Conservation (phyloP, 2,888 invertebrate genomes). For the Willowsia nigromaculata region DNA sequence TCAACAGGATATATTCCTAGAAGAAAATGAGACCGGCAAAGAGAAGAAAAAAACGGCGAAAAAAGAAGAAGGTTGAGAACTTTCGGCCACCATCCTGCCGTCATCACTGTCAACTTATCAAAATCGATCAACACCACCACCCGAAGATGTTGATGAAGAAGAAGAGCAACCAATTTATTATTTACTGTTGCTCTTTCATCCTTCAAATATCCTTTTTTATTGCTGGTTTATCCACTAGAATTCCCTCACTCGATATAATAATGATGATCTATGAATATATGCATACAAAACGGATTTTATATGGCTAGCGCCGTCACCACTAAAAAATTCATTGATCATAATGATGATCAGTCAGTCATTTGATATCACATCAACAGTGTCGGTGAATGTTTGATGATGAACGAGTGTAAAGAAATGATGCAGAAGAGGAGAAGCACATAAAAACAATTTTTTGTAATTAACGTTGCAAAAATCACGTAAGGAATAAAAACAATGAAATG, state of each 20-base stretch:
- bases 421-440: neutral
- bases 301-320: neutral
- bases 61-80: neutral
- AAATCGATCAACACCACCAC: slow-evolving; percentile 59
- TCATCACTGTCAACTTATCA: slow-evolving; percentile 66
- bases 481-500: neutral
- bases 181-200: neutral
- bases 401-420: neutral
- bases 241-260: neutral
- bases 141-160: neutral
- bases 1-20: neutral
- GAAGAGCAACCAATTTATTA: slow-evolving; percentile 50
- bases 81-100: slow-evolving; percentile 34
- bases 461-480: slow-evolving; percentile 29
- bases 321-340: neutral
- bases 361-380: neutral
- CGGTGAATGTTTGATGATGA: neutral
- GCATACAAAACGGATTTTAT: slow-evolving; percentile 36
- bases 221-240: neutral
- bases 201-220: neutral
- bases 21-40: slow-evolving; percentile 14
- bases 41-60: neutral
- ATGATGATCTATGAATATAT: slow-evolving; percentile 7
- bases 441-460: slow-evolving; percentile 45
- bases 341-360: neutral